These are phyloP conservation scores for Paradoxurus hermaphroditus DNA, from an alignment of 2,113 vertebrate genomes.

Conservation along the genomic window DNA sequence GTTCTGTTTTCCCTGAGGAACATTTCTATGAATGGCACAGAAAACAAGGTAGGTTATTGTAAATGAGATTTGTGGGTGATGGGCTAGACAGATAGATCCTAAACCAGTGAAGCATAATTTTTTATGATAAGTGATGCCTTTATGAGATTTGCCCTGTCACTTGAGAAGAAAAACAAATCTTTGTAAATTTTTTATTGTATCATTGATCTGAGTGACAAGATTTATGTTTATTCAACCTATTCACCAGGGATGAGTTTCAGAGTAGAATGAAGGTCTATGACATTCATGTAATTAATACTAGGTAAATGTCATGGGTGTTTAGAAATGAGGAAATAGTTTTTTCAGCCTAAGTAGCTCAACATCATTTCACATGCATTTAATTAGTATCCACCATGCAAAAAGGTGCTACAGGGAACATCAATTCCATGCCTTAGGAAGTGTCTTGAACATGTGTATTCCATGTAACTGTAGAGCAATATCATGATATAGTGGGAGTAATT, in stretches of 20 bases:
- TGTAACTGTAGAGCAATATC: neutral
- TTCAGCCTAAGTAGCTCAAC: neutral
- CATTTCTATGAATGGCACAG: neutral
- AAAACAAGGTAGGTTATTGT: neutral
- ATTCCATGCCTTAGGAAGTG: neutral
- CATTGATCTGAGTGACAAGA: neutral
- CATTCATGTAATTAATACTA: neutral
- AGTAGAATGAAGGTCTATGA: neutral
- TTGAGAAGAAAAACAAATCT: neutral
- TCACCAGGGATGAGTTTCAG: neutral
- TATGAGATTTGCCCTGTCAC: conserved; percentile 1
- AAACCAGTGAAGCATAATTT: neutral
- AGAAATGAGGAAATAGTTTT: neutral
- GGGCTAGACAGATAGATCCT: neutral
- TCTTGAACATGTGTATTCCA: neutral
- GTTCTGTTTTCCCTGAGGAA: neutral
- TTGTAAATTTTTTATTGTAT: neutral
- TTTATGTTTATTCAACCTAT: neutral
- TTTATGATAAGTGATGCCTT: neutral
- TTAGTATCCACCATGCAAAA: neutral
- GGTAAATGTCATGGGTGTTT: neutral
- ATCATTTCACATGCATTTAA: neutral
- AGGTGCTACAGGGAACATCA: neutral
- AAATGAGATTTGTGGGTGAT: neutral
- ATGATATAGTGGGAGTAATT: neutral